Evolutionary conservation across 2,888 invertebrate genomes (phyloP).

Genomic region (Drosophila subquinaria): DNA sequence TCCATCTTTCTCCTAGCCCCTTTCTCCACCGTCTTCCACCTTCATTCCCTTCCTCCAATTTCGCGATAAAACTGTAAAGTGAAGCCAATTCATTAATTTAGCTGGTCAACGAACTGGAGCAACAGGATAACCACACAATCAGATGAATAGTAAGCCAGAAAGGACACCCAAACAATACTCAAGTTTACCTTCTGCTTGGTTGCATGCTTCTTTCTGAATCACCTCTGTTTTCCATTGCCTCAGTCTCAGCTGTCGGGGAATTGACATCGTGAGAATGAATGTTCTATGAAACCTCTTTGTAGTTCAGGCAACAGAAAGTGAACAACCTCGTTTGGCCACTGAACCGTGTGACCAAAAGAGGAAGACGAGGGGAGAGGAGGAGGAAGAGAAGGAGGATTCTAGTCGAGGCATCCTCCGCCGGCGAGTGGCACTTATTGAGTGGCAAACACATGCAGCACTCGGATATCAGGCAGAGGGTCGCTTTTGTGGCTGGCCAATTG

Average conservation of each 20-base stretch:
- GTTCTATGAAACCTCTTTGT: slow-evolving; percentile 35
- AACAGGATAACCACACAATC: slow-evolving; percentile 55
- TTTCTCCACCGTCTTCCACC: neutral
- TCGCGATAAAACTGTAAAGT: slow-evolving; percentile 59
- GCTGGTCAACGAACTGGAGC: slow-evolving; percentile 42
- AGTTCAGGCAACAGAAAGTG: slow-evolving; percentile 35
- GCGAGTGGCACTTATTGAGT: slow-evolving; percentile 51
- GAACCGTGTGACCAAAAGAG: slow-evolving; percentile 46
- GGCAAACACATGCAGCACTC: slow-evolving; percentile 38
- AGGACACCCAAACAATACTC: slow-evolving; percentile 7
- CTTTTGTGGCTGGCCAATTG: slow-evolving; percentile 58
- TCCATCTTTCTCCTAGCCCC: neutral
- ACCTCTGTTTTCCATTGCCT: slow-evolving; percentile 26
- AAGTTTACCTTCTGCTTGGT: slow-evolving; percentile 8
- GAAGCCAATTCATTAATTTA: slow-evolving; percentile 57
- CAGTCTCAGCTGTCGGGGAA: slow-evolving; percentile 8
- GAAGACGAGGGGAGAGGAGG: neutral
- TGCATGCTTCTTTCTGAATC: slow-evolving; percentile 5
- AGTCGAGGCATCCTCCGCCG: slow-evolving; percentile 20
- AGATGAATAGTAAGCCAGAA: slow-evolving; percentile 25
- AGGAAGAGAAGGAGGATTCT: neutral
- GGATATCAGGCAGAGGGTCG: slow-evolving; percentile 19
- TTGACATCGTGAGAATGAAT: slow-evolving; percentile 35
- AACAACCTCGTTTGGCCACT: slow-evolving; percentile 56
- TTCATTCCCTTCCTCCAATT: no score